These are phyloP conservation scores for Coluber constrictor DNA, from an alignment of 2,797 vertebrate genomes.

Conservation along the genomic window DNA sequence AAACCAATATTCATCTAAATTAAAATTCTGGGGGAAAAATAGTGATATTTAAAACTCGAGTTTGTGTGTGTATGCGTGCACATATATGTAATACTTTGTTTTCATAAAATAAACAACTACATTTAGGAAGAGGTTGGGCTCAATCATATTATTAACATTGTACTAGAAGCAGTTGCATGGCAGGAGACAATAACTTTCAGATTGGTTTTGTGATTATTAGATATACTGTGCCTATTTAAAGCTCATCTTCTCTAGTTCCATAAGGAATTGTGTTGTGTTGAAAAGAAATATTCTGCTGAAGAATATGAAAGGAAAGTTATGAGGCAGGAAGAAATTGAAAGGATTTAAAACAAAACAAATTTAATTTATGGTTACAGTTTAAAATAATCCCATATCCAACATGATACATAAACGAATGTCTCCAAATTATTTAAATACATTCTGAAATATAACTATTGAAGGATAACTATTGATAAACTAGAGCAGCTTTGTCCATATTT, in stretches of 20 bases:
- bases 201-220: not conserved
- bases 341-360: not conserved
- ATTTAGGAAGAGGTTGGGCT: not conserved
- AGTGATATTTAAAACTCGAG: not conserved
- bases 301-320: not conserved
- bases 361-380: not conserved
- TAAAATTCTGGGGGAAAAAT: slow-evolving; percentile 1
- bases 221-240: not conserved
- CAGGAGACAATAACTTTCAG: not conserved
- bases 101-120: not conserved
- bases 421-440: not conserved
- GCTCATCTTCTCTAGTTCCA: not conserved
- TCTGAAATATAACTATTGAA: not conserved
- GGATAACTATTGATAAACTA: not conserved
- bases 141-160: not conserved
- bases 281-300: not conserved
- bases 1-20: slow-evolving; percentile 4
- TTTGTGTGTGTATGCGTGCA: not conserved
- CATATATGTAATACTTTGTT: not conserved
- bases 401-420: not conserved
- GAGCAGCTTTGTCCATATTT: not conserved
- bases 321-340: not conserved
- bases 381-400: not conserved
- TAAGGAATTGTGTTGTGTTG: not conserved
- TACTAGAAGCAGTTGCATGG: not conserved